Percentiles rank a stretch among this genome's conserved stretches.
phyloP scores from a whole-genome alignment of 2,888 invertebrate species.

The Ophioninae sp. region DNA sequence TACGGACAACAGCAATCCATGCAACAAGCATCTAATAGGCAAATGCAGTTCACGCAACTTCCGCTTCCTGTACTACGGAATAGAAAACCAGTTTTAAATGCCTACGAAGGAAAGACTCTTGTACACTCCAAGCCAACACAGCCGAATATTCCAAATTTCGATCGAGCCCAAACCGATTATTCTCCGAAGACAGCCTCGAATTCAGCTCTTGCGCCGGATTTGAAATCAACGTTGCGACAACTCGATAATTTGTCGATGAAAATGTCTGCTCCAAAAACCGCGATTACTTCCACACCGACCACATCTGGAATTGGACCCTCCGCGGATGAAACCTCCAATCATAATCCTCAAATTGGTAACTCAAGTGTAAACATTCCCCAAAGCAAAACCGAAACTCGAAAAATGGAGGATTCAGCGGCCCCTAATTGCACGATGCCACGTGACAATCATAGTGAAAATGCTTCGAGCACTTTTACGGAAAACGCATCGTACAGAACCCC shows the following conservation, averaged over 20 bases:
- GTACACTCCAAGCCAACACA: not conserved
- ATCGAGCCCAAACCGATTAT: not conserved
- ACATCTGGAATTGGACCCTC: not conserved
- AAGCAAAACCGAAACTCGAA: not conserved
- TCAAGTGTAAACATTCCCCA: not conserved
- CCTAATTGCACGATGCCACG: not conserved
- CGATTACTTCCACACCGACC: not conserved
- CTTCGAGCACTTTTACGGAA: not conserved
- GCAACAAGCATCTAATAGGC: not conserved
- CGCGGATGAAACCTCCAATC: not conserved
- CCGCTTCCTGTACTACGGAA: not conserved
- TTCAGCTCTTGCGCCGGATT: not conserved
- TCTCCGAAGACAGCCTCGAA: not conserved
- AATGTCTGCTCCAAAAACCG: not conserved
- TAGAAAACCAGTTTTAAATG: not conserved
- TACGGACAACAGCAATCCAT: not conserved
- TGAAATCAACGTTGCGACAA: not conserved
- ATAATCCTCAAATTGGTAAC: not conserved
- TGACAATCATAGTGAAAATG: not conserved
- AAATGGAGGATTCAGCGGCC: not conserved
- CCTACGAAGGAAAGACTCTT: not conserved
- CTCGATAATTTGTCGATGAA: constrained; percentile 3
- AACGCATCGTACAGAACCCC: not conserved
- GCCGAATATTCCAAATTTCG: not conserved
- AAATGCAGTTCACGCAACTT: not conserved